phyloP scores from a whole-genome alignment of 2,888 invertebrate species.

The Lacanobia wlatinum region DNA sequence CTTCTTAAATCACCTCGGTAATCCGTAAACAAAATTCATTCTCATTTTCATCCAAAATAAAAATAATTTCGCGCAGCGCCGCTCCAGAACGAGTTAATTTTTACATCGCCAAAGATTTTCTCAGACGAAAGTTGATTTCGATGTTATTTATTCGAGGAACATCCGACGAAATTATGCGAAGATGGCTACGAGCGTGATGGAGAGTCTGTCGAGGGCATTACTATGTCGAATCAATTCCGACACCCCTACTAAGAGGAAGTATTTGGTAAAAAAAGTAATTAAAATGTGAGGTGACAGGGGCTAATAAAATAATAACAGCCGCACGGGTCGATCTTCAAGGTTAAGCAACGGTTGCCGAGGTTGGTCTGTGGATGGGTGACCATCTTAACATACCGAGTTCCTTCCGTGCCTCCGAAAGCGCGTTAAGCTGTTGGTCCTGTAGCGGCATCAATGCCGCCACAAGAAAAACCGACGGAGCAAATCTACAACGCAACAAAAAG shows the following conservation, averaged over 20 bases:
- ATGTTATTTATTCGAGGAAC: slow-evolving; percentile 84
- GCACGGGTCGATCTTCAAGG: too few relatives aligned
- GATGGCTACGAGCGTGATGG: slow-evolving; percentile 83
- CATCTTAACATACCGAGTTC: too few relatives aligned
- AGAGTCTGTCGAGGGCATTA: slow-evolving; percentile 85
- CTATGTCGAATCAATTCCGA: slow-evolving; percentile 83
- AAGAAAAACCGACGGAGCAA: too few relatives aligned
- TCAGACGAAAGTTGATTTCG: slow-evolving; percentile 78
- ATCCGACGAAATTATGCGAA: slow-evolving; percentile 83
- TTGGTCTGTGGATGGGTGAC: too few relatives aligned
- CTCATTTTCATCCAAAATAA: slow-evolving; percentile 25
- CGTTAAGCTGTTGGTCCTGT: too few relatives aligned
- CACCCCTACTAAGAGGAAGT: slow-evolving; percentile 71
- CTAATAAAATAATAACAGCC: too few relatives aligned
- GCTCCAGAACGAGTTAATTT: slow-evolving; percentile 57
- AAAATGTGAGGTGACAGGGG: background rate
- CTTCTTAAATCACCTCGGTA: slow-evolving; percentile 1
- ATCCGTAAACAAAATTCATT: slow-evolving; percentile 28
- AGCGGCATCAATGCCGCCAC: too few relatives aligned
- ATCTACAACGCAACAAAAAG: too few relatives aligned
- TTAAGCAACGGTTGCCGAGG: too few relatives aligned
- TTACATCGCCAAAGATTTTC: slow-evolving; percentile 54
- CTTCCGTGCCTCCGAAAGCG: too few relatives aligned
- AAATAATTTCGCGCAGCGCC: slow-evolving; percentile 25
- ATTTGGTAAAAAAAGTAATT: background rate